Conservation (phyloP, 2,888 invertebrate genomes). For the Oligia latruncula region DNA sequence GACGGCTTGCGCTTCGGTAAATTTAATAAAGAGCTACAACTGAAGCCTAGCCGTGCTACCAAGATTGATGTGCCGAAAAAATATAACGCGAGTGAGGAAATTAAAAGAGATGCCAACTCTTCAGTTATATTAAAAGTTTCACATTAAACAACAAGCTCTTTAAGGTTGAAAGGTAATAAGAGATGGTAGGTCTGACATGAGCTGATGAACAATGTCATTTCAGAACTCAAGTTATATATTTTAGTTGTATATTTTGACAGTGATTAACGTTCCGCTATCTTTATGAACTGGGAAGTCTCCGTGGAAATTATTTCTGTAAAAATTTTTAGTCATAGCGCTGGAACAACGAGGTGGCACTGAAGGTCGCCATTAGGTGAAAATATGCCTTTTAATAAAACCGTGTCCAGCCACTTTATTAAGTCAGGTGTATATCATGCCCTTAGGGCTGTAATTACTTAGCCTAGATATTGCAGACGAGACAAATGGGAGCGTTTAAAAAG, state of each 20-base stretch:
- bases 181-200: slow-evolving; percentile 56
- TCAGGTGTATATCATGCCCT: slow-evolving; percentile 34
- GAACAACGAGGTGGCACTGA: slow-evolving; percentile 42
- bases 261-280: slow-evolving; percentile 64
- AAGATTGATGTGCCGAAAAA: slow-evolving; percentile 85
- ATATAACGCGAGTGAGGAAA: slow-evolving; percentile 76
- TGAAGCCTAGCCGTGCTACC: slow-evolving; percentile 74
- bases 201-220: slow-evolving; percentile 63
- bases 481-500: slow-evolving; percentile 19
- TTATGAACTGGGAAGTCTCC: slow-evolving; percentile 56
- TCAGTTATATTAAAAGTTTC: slow-evolving; percentile 76
- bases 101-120: slow-evolving; percentile 78
- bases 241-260: slow-evolving; percentile 62
- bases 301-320: slow-evolving; percentile 50
- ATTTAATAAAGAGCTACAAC: slow-evolving; percentile 86
- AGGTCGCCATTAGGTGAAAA: slow-evolving; percentile 48
- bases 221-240: slow-evolving; percentile 52
- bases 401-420: slow-evolving; percentile 51
- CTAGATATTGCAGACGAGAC: slow-evolving; percentile 20
- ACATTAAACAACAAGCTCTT: slow-evolving; percentile 69
- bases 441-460: slow-evolving; percentile 30
- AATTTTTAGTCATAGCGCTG: slow-evolving; percentile 34
- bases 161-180: slow-evolving; percentile 61
- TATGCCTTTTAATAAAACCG: slow-evolving; percentile 57
- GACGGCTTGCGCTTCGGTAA: slow-evolving; percentile 76